phyloP scores from a whole-genome alignment of 2,797 vertebrate genomes.

The Anabacerthia variegaticeps region DNA sequence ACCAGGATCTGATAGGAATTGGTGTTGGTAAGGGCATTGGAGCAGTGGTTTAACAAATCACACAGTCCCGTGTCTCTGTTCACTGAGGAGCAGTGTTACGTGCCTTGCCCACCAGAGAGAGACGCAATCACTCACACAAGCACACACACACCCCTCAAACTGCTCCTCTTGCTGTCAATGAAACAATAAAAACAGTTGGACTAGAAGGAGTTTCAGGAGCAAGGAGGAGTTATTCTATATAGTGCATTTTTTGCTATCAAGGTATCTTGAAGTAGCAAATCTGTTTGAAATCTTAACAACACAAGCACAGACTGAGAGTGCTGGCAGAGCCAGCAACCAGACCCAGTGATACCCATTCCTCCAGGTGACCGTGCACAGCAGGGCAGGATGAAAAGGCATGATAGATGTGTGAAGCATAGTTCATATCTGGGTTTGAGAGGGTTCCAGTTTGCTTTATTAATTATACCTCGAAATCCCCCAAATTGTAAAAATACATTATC shows the following conservation, averaged over 20 bases:
- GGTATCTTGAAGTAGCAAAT: neutral
- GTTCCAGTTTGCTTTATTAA: neutral
- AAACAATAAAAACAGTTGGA: neutral
- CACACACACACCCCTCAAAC: neutral
- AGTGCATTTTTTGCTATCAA: neutral
- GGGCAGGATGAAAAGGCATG: neutral
- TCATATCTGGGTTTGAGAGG: neutral
- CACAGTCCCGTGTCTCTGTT: neutral
- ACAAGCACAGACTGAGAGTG: neutral
- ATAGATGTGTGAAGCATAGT: neutral
- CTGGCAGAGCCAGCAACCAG: neutral
- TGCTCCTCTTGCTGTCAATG: neutral
- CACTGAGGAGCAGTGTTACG: neutral
- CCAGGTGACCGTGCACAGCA: neutral
- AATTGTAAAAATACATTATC: neutral
- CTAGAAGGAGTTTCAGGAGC: neutral
- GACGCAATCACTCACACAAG: neutral
- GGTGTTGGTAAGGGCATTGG: neutral
- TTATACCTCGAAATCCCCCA: neutral
- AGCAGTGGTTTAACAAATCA: neutral
- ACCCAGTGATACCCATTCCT: neutral
- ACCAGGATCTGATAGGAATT: neutral
- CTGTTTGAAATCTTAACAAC: neutral
- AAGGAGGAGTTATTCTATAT: neutral
- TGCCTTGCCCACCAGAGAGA: conserved; percentile 45